These are phyloP conservation scores for Spodoptera littoralis DNA, from an alignment of 2,888 invertebrate species.

Conservation along the genomic window DNA sequence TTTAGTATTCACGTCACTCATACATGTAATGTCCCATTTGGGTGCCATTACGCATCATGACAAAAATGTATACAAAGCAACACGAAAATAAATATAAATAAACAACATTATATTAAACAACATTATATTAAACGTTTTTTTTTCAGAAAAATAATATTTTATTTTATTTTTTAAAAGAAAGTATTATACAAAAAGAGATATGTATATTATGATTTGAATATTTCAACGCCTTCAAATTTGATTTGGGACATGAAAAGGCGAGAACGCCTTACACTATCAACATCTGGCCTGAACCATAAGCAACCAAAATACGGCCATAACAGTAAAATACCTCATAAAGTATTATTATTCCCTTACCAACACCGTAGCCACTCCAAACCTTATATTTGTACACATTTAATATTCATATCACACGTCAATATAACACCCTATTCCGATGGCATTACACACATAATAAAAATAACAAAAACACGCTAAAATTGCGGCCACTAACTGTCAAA, in stretches of 20 bases:
- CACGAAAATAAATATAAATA: constrained; percentile 5
- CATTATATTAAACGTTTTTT: too few relatives aligned
- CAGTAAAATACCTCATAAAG: too few relatives aligned
- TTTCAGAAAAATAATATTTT: too few relatives aligned
- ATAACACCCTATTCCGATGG: constrained; percentile 28
- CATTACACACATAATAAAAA: constrained; percentile 36
- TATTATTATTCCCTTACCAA: background rate
- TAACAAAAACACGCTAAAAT: constrained; percentile 9
- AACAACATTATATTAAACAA: too few relatives aligned
- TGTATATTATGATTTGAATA: too few relatives aligned
- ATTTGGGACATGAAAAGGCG: too few relatives aligned
- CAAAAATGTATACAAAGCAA: background rate
- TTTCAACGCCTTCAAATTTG: too few relatives aligned
- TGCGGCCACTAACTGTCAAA: background rate
- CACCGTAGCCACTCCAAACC: background rate
- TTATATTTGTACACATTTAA: constrained; percentile 7
- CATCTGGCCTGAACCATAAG: too few relatives aligned
- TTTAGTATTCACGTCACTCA: constrained; percentile 26
- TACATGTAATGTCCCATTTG: constrained; percentile 34
- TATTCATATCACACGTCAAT: constrained; percentile 28
- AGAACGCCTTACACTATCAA: too few relatives aligned
- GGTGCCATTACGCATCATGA: constrained; percentile 28
- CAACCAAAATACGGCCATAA: too few relatives aligned
- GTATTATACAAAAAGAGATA: too few relatives aligned
- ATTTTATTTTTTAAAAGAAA: too few relatives aligned